phyloP scores from a whole-genome alignment of 2,888 invertebrate species.

The Rotaria sp. region DNA sequence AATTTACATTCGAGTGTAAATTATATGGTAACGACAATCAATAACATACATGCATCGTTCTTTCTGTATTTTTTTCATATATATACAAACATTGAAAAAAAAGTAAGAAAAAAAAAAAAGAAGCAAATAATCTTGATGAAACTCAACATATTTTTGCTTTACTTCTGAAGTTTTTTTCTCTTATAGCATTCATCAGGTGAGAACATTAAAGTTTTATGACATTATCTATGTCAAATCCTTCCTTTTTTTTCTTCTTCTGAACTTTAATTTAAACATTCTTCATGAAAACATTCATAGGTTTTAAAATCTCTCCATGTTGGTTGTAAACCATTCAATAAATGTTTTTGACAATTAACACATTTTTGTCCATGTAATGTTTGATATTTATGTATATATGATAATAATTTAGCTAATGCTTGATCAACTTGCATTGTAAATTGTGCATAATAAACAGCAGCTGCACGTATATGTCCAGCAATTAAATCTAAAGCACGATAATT shows the following conservation, averaged over 20 bases:
- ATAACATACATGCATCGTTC: background rate
- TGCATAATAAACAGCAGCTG: background rate
- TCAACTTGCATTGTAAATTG: background rate
- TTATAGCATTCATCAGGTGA: background rate
- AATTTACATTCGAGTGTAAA: background rate
- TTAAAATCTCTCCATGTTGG: constrained; percentile 40
- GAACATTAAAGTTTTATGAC: background rate
- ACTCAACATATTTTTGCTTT: background rate
- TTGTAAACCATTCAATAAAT: constrained; percentile 37
- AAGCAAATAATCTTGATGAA: background rate
- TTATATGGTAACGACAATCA: background rate
- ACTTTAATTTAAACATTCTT: constrained; percentile 32
- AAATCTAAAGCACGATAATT: background rate
- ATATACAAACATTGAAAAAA: background rate
- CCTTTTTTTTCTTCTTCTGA: background rate
- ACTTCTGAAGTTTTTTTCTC: background rate
- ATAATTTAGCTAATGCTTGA: background rate
- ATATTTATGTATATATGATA: background rate
- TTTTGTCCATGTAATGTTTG: background rate
- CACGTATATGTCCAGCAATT: constrained; percentile 26
- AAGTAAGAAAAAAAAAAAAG: background rate
- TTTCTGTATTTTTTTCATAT: background rate
- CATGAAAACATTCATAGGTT: constrained; percentile 36
- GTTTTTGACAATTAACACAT: constrained; percentile 38
- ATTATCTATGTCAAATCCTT: background rate